phyloP scores from a whole-genome alignment of 2,888 invertebrate species.

The Branchellion lobata region DNA sequence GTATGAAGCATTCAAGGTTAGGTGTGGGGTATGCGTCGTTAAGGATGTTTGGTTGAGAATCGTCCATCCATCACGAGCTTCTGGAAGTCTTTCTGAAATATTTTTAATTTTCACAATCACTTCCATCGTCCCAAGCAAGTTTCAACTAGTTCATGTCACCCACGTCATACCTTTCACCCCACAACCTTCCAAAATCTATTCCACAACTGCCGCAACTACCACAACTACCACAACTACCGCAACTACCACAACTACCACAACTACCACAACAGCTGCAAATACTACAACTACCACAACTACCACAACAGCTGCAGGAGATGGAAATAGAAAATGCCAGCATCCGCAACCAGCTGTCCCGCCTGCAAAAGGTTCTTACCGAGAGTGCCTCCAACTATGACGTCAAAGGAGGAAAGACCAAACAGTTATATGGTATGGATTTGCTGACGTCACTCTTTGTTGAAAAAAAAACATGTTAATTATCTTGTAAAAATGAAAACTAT shows the following conservation, averaged over 20 bases:
- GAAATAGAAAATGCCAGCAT: conserved; percentile 74
- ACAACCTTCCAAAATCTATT: too few species aligned
- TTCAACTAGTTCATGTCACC: too few species aligned
- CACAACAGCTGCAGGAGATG: conserved; percentile 58
- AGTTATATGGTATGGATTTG: conserved; percentile 36
- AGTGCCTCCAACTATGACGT: conserved; percentile 52
- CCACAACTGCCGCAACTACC: too few species aligned
- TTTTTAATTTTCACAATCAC: too few species aligned
- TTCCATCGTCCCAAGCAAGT: too few species aligned
- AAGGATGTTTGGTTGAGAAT: too few species aligned
- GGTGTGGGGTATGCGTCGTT: neutral
- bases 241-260: neutral
- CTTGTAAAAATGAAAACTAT: too few species aligned
- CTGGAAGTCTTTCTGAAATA: too few species aligned
- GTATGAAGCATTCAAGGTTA: conserved; percentile 52
- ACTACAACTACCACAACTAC: neutral
- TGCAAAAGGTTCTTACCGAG: conserved; percentile 61
- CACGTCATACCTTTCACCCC: too few species aligned
- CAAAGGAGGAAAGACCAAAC: conserved; percentile 50
- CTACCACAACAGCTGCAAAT: neutral
- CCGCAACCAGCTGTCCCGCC: conserved; percentile 74
- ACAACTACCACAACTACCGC: neutral
- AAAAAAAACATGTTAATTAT: too few species aligned
- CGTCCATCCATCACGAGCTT: too few species aligned
- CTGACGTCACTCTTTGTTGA: too few species aligned